Evolutionary conservation across 2,888 invertebrate genomes (phyloP).

Genomic region (Plutella xylostella): DNA sequence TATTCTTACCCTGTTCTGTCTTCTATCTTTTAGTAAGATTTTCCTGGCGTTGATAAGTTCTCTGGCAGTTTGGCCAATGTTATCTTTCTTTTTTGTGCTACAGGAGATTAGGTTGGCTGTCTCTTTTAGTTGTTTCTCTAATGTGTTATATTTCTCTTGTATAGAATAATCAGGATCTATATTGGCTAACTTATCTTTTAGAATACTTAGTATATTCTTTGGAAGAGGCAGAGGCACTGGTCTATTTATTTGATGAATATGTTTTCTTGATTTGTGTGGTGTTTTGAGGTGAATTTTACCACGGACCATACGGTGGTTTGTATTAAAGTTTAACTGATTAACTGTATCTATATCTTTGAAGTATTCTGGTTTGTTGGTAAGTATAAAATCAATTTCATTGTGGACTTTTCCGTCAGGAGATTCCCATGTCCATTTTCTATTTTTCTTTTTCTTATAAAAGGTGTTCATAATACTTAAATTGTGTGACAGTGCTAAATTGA

Average conservation of each 20-base stretch:
- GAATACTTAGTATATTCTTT: too few species aligned
- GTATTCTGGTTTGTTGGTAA: not conserved
- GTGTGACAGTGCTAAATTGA: slow-evolving; percentile 5
- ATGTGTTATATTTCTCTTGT: too few species aligned
- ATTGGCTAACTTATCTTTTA: too few species aligned
- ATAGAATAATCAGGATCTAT: too few species aligned
- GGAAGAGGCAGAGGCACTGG: too few species aligned
- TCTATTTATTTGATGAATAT: too few species aligned
- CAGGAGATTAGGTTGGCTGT: too few species aligned
- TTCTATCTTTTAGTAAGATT: not conserved
- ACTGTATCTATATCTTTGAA: slow-evolving; percentile 4
- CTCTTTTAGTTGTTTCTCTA: too few species aligned
- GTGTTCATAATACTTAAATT: slow-evolving; percentile 8
- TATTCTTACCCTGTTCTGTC: not conserved
- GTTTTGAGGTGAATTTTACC: not conserved
- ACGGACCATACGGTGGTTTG: not conserved
- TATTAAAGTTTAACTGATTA: slow-evolving; percentile 6
- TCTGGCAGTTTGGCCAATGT: too few species aligned
- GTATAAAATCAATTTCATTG: slow-evolving; percentile 8
- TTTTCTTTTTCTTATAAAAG: slow-evolving; percentile 3
- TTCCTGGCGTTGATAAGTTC: not conserved
- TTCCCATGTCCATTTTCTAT: slow-evolving; percentile 5
- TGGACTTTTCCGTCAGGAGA: slow-evolving; percentile 1
- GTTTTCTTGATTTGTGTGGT: too few species aligned
- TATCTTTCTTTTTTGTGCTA: too few species aligned